Conservation (phyloP, 2,888 invertebrate species). For the Limnephilus auricula region DNA sequence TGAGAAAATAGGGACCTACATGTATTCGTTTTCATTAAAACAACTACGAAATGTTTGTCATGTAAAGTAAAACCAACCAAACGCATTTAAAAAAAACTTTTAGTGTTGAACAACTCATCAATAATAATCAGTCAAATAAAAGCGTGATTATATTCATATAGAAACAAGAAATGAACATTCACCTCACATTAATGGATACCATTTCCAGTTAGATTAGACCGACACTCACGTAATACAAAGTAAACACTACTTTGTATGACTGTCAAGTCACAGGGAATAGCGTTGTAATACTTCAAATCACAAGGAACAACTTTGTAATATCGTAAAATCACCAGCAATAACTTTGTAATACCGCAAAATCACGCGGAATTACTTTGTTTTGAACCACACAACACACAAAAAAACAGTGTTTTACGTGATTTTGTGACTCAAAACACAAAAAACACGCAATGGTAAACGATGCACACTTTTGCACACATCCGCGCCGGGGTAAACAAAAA, state of each 20-base stretch:
- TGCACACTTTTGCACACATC: neutral
- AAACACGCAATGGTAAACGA: neutral
- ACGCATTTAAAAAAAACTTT: neutral
- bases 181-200: neutral
- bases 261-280: neutral
- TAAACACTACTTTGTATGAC: neutral
- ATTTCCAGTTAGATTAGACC: neutral
- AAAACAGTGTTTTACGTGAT: neutral
- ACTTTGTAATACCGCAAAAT: neutral
- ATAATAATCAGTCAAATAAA: neutral
- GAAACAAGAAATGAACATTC: neutral
- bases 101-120: neutral
- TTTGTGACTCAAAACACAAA: neutral
- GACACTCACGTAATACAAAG: neutral
- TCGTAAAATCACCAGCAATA: neutral
- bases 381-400: neutral
- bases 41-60: neutral
- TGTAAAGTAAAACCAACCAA: neutral
- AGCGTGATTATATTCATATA: neutral
- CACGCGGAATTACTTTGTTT: neutral
- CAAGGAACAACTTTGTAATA: neutral
- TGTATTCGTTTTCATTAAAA: no score
- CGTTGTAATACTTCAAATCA: neutral
- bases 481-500: conserved; percentile 26
- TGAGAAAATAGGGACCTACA: neutral